Conservation (phyloP, 2,888 invertebrate genomes). For the Chaetogeoica ovagalla region DNA sequence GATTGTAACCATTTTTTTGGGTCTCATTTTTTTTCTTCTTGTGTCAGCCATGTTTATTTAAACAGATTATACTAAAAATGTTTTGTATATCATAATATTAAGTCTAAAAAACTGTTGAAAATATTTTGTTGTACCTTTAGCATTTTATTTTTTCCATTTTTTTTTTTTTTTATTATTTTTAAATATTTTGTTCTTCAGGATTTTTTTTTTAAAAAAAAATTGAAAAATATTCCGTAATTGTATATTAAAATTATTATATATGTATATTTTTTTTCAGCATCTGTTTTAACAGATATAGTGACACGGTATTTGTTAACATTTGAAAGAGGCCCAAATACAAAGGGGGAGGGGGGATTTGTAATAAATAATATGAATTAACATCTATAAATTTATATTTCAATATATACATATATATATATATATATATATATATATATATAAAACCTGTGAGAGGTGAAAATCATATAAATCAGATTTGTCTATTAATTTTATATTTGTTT, state of each 20-base stretch:
- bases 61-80: constrained; percentile 46
- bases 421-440: not conserved
- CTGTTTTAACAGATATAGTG: constrained; percentile 43
- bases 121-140: constrained; percentile 36
- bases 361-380: constrained; percentile 18
- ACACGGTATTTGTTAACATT: constrained; percentile 38
- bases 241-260: constrained; percentile 25
- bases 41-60: constrained; percentile 46
- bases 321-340: constrained; percentile 37
- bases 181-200: constrained; percentile 14
- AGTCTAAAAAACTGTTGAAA: constrained; percentile 39
- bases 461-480: constrained; percentile 5
- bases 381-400: not conserved
- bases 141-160: constrained; percentile 11
- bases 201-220: constrained; percentile 2
- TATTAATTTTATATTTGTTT: constrained; percentile 40
- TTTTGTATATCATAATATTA: constrained; percentile 35
- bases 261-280: not conserved
- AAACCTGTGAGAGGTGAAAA: constrained; percentile 1
- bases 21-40: constrained; percentile 48
- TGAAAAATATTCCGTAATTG: constrained; percentile 28
- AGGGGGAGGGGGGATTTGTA: constrained; percentile 20
- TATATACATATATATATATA: not conserved
- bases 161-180: constrained; percentile 25
- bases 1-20: constrained; percentile 48